These are phyloP conservation scores for Calameuta pallipes DNA, from an alignment of 2,888 invertebrate species.

Conservation along the genomic window DNA sequence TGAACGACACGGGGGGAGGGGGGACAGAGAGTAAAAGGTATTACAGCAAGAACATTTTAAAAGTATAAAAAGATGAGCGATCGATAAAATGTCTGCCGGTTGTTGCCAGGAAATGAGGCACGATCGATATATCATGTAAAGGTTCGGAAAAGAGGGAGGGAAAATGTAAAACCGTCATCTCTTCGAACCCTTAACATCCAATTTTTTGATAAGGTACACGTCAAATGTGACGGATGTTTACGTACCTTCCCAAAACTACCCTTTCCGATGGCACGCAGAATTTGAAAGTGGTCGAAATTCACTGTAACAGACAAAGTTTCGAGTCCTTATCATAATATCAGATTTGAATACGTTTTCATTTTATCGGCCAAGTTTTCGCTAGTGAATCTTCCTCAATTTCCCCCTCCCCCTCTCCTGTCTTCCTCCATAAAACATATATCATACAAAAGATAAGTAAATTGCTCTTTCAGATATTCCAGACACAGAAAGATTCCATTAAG, in stretches of 20 bases:
- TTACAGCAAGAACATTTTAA: not conserved
- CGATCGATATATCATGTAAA: not conserved
- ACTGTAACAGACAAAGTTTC: slow-evolving; percentile 70
- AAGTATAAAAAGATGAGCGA: not conserved
- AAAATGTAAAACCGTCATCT: not conserved
- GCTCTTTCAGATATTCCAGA: too few species aligned
- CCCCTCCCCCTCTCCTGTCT: too few species aligned
- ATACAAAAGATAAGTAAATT: not conserved
- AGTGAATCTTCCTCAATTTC: not conserved
- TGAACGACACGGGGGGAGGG: not conserved
- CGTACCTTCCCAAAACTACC: slow-evolving; percentile 90
- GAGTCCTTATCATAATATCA: not conserved
- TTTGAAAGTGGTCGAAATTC: slow-evolving; percentile 87
- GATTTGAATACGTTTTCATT: not conserved
- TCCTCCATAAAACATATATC: not conserved
- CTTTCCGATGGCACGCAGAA: slow-evolving; percentile 85
- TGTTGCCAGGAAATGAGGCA: not conserved
- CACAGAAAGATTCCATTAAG: not conserved
- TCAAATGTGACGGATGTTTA: not conserved
- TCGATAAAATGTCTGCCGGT: not conserved
- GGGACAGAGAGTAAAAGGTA: not conserved
- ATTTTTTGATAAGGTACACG: not conserved
- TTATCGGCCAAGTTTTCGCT: not conserved
- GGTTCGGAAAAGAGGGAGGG: not conserved
- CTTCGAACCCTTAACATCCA: not conserved